Conservation (phyloP, 37 sponge, comb jelly and placozoan species). For the Halichondria panicea region DNA sequence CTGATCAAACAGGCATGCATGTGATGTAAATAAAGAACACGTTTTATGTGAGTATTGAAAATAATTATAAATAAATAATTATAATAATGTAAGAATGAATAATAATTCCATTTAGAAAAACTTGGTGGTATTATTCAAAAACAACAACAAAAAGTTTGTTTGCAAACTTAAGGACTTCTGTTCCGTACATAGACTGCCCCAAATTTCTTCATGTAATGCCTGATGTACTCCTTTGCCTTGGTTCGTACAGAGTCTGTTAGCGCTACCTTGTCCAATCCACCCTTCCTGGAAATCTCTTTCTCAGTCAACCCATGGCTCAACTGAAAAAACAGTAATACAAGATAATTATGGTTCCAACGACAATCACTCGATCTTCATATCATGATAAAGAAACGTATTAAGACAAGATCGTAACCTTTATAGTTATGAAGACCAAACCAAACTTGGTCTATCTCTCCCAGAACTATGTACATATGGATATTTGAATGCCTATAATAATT, state of each 20-base stretch:
- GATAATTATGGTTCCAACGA: too few species aligned
- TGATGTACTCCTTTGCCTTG: conserved; percentile 82
- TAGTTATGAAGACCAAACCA: too few species aligned
- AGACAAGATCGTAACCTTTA: too few species aligned
- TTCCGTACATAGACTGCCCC: conserved; percentile 82
- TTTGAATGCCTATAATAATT: too few species aligned
- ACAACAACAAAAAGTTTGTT: background rate
- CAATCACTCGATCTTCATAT: too few species aligned
- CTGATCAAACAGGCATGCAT: too few species aligned
- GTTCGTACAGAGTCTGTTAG: conserved; percentile 74
- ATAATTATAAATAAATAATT: background rate
- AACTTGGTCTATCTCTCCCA: too few species aligned
- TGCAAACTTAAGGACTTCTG: conserved; percentile 2
- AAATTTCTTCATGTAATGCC: conserved; percentile 96
- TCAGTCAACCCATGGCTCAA: conserved; percentile 92
- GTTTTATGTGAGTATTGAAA: background rate
- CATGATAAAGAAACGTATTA: too few species aligned
- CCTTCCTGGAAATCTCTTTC: conserved; percentile 76
- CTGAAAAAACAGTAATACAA: too few species aligned
- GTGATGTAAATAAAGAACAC: too few species aligned
- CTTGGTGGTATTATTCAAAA: background rate
- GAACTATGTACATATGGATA: too few species aligned
- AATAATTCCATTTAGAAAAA: conserved; percentile 2
- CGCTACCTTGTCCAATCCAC: conserved; percentile 35
- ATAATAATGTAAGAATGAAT: background rate